A percentile compares a stretch with the other conserved stretches of the same genome.
Conservation (phyloP, 2,113 vertebrate species). For the Sapajus apella region DNA sequence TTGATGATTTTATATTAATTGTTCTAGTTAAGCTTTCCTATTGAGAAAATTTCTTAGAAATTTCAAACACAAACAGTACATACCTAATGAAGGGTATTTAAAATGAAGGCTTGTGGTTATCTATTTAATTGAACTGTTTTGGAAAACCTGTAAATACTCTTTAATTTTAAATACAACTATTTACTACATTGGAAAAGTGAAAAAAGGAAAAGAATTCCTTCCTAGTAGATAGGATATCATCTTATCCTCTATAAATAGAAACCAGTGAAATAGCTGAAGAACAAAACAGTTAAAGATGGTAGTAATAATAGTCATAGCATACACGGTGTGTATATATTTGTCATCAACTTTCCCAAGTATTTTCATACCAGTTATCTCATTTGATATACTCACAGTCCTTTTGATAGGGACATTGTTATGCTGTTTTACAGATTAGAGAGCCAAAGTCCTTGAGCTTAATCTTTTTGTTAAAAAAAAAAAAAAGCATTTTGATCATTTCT, state of each 20-base stretch:
- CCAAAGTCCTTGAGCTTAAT: not conserved
- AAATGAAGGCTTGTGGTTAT: not conserved
- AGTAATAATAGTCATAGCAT: not conserved
- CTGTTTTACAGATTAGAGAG: not conserved
- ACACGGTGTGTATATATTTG: not conserved
- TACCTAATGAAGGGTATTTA: too few species aligned
- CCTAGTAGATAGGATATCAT: not conserved
- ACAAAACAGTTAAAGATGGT: not conserved
- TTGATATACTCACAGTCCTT: not conserved
- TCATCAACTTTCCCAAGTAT: not conserved
- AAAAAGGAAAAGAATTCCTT: not conserved
- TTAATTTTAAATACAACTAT: not conserved
- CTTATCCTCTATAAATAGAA: not conserved
- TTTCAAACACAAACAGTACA: not conserved
- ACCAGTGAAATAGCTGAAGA: not conserved
- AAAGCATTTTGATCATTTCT: not conserved
- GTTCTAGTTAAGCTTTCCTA: not conserved
- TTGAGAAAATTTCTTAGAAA: not conserved
- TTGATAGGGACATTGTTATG: not conserved
- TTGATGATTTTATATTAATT: not conserved
- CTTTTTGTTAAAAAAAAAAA: not conserved
- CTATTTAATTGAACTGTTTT: slow-evolving; percentile 18
- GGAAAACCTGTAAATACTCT: not conserved
- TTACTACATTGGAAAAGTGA: slow-evolving; percentile 11
- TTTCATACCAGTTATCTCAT: not conserved